Base-by-base conservation (phyloP, 2,113 vertebrate species). In the Cnemophilus loriae region DNA sequence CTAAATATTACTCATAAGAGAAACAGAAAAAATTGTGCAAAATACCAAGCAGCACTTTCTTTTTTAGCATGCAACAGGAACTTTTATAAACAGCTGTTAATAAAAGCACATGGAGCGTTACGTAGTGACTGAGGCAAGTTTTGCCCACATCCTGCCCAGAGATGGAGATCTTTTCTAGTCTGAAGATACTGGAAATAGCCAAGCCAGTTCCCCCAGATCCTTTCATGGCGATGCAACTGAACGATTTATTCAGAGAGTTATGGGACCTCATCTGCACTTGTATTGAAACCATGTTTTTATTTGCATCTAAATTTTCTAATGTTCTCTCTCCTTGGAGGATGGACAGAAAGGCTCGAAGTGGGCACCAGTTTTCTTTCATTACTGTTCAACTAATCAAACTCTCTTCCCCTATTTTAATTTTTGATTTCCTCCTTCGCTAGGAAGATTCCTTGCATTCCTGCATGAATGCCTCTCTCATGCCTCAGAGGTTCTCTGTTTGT, bases 381-480 rank as follows among this genome's bases (percentile, higher is more conserved):
- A 64, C 80, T 61, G 22, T 59, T 79, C 26, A 53, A 84, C n/a
- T 87, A 56, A 91, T 87, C 53, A 77, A 79, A 69, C 32, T 69
- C 44, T 55, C n/a, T 80, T 63, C 50, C 56, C 1, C 1, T 74
- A 27, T 90, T 90, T 83, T 86, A n/a, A 50, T 83, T 83, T 92
- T 90, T 83, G 0, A 77, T 65, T 75, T 85, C 61, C 50, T 91
- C 57, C 61, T 95, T 93, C 0, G 0, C 84, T 69, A 49, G 49
- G 28, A 91, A 73, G 78, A 87, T 91, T 91, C 82, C 84, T 90
- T 76, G 75, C 74, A 87, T 94, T 82, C 37, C 46, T 85, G 6
- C 42, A 53, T 69, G 55, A 83, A 89, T 85, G 53, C 81, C 46
- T 85, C 32, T 79, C 53, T 80, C 46, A 32, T 85, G 74, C 32